Conservation (phyloP, 2,888 invertebrate species). For the Zhengitettix transpicula region DNA sequence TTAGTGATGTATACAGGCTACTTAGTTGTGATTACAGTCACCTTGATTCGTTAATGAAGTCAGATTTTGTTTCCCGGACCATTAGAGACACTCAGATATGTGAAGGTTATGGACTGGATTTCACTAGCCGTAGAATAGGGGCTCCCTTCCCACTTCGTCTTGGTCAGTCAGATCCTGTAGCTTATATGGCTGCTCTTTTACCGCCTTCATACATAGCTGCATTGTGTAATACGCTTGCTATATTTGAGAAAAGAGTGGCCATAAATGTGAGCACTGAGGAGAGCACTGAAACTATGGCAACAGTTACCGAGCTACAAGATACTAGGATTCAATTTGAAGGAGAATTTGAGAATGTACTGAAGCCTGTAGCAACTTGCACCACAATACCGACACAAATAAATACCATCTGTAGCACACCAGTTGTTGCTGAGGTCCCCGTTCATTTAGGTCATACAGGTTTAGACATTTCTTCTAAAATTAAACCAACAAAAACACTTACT, state of each 20-base stretch:
- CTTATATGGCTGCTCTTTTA: slow-evolving; percentile 14
- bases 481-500: slow-evolving; percentile 26
- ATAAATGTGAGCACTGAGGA: slow-evolving; percentile 30
- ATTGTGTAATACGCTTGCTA: slow-evolving; percentile 57
- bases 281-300: neutral
- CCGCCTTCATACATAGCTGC: slow-evolving; percentile 49
- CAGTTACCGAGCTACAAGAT: neutral
- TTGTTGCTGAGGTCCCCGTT: too few relatives aligned
- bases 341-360: neutral
- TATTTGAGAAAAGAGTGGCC: slow-evolving; percentile 46
- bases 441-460: neutral
- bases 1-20: slow-evolving; percentile 52
- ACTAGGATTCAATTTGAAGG: neutral
- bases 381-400: neutral
- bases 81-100: slow-evolving; percentile 44
- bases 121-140: slow-evolving; percentile 19
- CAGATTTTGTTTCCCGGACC: slow-evolving; percentile 41
- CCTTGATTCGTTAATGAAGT: slow-evolving; percentile 24
- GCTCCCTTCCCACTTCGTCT: slow-evolving; percentile 8
- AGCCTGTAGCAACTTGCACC: neutral
- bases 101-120: slow-evolving; percentile 42
- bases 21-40: slow-evolving; percentile 29
- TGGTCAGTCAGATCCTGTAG: slow-evolving; percentile 6
- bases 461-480: slow-evolving; percentile 19
- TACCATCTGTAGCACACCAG: neutral